phyloP scores from a whole-genome alignment of 2,888 invertebrate species.

The Platerodrilus igneus region DNA sequence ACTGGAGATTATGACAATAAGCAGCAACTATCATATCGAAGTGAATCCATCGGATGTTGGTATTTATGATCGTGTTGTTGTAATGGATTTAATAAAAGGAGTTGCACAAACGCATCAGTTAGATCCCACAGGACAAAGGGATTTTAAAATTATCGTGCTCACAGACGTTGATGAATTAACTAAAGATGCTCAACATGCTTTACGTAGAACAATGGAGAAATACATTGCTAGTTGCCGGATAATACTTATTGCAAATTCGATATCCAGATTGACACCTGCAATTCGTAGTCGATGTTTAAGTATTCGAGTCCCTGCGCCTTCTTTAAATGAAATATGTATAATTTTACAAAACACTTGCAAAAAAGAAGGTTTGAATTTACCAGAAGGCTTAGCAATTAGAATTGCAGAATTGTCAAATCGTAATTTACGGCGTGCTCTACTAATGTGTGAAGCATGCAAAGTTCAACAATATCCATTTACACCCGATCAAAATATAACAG shows the following conservation, averaged over 20 bases:
- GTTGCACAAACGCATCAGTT: slow-evolving; percentile 96
- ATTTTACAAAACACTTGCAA: slow-evolving; percentile 61
- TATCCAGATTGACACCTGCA: slow-evolving; percentile 94
- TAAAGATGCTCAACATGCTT: slow-evolving; percentile 96
- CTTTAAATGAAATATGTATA: slow-evolving; percentile 65
- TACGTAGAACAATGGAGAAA: slow-evolving; percentile 99
- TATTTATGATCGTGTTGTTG: slow-evolving; percentile 91
- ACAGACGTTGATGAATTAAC: slow-evolving; percentile 93
- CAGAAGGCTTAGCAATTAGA: slow-evolving; percentile 67
- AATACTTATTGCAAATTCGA: slow-evolving; percentile 90
- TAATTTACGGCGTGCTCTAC: slow-evolving; percentile 85
- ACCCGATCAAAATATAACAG: slow-evolving; percentile 71
- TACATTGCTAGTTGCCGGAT: slow-evolving; percentile 92
- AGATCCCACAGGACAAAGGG: slow-evolving; percentile 78
- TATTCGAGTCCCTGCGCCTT: slow-evolving; percentile 87
- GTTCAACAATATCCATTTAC: slow-evolving; percentile 85
- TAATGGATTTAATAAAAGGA: slow-evolving; percentile 96
- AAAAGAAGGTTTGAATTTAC: slow-evolving; percentile 76
- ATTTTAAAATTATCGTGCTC: slow-evolving; percentile 95
- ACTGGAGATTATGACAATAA: slow-evolving; percentile 90
- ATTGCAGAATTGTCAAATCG: slow-evolving; percentile 78
- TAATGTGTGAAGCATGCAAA: slow-evolving; percentile 91
- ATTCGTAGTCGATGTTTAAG: slow-evolving; percentile 92
- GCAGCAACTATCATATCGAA: slow-evolving; percentile 88
- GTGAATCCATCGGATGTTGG: slow-evolving; percentile 98